A percentile compares a stretch with the other conserved stretches of the same genome.
Conservation (phyloP, 2,113 vertebrate species). For the Dryoscopus gambensis region DNA sequence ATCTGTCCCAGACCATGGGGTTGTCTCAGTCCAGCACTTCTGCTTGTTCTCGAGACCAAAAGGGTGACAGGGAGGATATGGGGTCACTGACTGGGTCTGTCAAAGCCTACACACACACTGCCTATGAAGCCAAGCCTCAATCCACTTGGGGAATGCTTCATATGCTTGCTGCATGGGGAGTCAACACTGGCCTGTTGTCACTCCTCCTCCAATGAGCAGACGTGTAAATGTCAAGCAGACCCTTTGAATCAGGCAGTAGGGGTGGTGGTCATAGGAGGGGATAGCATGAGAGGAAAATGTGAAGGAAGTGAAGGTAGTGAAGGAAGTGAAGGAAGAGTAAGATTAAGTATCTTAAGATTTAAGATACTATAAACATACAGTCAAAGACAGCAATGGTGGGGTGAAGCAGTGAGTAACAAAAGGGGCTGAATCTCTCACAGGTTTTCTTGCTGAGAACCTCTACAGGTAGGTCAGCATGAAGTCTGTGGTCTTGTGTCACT, state of each 20-base stretch:
- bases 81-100: neutral
- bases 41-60: neutral
- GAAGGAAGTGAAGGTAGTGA: neutral
- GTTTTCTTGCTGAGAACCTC: neutral
- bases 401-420: neutral
- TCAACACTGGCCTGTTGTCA: neutral
- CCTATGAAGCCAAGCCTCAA: neutral
- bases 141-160: neutral
- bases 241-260: neutral
- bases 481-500: neutral
- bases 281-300: neutral
- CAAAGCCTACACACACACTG: neutral
- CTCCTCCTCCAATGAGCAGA: neutral
- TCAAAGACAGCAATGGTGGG: neutral
- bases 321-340: neutral
- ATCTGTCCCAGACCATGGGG: fast-evolving
- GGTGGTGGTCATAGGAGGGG: fast-evolving
- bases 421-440: neutral
- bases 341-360: too few relatives aligned
- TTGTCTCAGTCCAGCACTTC: neutral
- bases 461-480: neutral
- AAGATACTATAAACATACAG: neutral
- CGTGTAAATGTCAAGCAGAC: neutral
- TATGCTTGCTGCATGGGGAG: neutral
- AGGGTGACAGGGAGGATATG: neutral